Percentiles rank a stretch among this genome's conserved stretches.
Evolutionary conservation across 2,797 vertebrate genomes (phyloP).

Genomic region (Etheostoma perlongum): DNA sequence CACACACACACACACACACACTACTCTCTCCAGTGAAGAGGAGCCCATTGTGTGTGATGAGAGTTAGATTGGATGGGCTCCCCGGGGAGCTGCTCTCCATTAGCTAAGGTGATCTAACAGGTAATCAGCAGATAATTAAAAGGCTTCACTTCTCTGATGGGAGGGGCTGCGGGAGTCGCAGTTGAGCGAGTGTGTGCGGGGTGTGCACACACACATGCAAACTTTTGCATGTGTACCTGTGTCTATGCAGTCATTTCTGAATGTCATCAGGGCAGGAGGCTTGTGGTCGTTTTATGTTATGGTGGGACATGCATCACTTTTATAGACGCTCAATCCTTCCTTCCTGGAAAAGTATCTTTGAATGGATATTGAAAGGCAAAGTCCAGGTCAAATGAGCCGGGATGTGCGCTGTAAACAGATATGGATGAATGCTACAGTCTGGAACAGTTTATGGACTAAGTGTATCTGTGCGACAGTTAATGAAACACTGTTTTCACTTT

Average conservation of each 20-base stretch:
- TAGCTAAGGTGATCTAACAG: conserved; percentile 91
- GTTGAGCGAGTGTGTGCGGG: conserved; percentile 29
- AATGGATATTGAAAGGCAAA: conserved; percentile 68
- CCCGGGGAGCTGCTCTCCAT: conserved; percentile 88
- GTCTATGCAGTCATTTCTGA: conserved; percentile 64
- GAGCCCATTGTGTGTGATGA: conserved; percentile 88
- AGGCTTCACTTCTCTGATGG: conserved; percentile 84
- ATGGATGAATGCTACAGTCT: conserved; percentile 16
- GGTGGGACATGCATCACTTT: conserved; percentile 74
- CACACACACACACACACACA: conserved; percentile 32
- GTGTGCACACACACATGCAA: conserved; percentile 13
- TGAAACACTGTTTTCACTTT: neutral
- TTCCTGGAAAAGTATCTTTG: conserved; percentile 55
- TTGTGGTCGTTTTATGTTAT: conserved; percentile 60
- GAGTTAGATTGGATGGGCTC: conserved; percentile 88
- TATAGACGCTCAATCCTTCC: conserved; percentile 66
- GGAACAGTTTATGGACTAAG: neutral
- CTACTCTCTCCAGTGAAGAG: conserved; percentile 83
- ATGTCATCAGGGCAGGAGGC: conserved; percentile 69
- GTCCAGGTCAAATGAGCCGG: conserved; percentile 63
- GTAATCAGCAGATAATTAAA: conserved; percentile 92
- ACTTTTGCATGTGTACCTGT: conserved; percentile 61
- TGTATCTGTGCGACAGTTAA: conserved; percentile 4
- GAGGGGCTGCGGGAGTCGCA: conserved; percentile 71
- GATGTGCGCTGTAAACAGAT: conserved; percentile 51